Evolutionary conservation across 2,113 vertebrate genomes (phyloP), one percentile per base, ranked within the genome.

Genomic region (Cyprinus carpio): DNA sequence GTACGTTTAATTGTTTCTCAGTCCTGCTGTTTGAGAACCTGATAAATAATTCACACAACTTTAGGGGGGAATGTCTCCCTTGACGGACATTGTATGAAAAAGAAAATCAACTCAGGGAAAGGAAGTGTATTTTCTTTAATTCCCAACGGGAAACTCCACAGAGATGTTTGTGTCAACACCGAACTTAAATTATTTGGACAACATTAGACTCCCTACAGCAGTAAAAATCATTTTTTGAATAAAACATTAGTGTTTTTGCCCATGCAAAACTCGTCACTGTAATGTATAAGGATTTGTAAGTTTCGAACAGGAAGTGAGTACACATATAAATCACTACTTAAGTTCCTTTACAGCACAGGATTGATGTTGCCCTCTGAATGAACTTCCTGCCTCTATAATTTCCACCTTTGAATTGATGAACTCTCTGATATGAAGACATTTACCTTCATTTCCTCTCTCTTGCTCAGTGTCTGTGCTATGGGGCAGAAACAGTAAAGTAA

Each of bases 1-100:
- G 1, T 13, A 1, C 0, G 31, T 78, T 13, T 56, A 34, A 62
- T n/a, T 25, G 23, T 62, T 62, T 79, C 40, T n/a, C 18, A 34
- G 51, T 34, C 16, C 27, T 54, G 74, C 49, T 54, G 27, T 76
- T 43, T 54, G 49, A 77, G 27, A 77, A 16, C 12, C 12, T 79
- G 25, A 25, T 62, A 40, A 79, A 62, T 62, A 16, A 79, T 79
- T 79, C 54, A 79, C 76, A 60, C 54, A 78, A n/a, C 71, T 46
- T n/a, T 10, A 56, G 20, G 23, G 6, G 54, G 23, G n/a, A 79
- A 62, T 13, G 12, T 75, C n/a, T 75, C 31, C 56, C 56, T 37
- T 60, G 25, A 56, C 37, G 76, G 31, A 40, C 40, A 75, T 46
- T 46, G 23, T 15, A n/a, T 46, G 20, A 9, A 60, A 58, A n/a